Percentiles rank a stretch among this genome's conserved stretches.
phyloP scores from a whole-genome alignment of 1,140 invertebrate species.

The Eumaeus atala region DNA sequence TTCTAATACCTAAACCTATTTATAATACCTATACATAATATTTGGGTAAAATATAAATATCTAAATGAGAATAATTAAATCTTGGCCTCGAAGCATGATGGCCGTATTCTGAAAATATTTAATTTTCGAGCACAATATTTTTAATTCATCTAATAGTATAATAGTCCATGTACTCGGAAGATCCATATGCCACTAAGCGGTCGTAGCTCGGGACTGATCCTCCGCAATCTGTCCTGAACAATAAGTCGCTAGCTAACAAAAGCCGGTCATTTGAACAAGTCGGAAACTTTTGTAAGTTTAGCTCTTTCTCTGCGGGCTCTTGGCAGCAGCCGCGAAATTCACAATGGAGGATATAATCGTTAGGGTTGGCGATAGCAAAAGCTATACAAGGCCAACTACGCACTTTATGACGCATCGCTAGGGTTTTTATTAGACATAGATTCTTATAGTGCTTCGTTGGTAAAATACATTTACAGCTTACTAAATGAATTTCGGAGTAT shows the following conservation, averaged over 20 bases:
- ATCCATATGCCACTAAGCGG: constrained; percentile 24
- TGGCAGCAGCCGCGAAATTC: constrained; percentile 50
- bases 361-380: constrained; percentile 59
- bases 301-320: constrained; percentile 60
- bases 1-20: too few species aligned
- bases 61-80: too few species aligned
- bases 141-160: constrained; percentile 18
- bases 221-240: constrained; percentile 70
- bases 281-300: constrained; percentile 72
- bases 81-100: too few species aligned
- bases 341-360: constrained; percentile 67
- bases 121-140: too few species aligned
- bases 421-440: too few species aligned
- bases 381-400: constrained; percentile 63
- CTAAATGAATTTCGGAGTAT: too few species aligned
- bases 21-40: too few species aligned
- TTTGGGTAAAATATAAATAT: too few species aligned
- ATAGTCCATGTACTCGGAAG: constrained; percentile 11
- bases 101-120: too few species aligned
- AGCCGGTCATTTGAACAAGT: constrained; percentile 71
- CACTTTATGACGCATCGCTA: constrained; percentile 31
- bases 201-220: constrained; percentile 51
- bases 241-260: constrained; percentile 70
- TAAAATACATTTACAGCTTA: too few species aligned
- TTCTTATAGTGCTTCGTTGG: too few species aligned